Evolutionary conservation across 1,140 invertebrate genomes (phyloP).

Genomic region (Steinernema feltiae): DNA sequence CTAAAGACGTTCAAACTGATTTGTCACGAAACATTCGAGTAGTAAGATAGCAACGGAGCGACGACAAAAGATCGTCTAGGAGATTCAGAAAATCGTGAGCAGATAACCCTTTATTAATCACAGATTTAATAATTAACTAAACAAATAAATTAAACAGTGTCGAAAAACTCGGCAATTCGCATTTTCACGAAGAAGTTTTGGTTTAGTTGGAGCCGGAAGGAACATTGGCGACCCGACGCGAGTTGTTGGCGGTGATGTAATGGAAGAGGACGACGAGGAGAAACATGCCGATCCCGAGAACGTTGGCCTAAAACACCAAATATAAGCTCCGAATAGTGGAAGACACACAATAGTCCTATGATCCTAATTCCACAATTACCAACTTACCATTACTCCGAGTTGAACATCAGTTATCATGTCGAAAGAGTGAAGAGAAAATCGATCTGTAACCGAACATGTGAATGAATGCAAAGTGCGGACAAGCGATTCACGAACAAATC

Average conservation of each 20-base stretch:
- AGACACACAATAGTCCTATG: not conserved
- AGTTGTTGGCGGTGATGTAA: slow-evolving; percentile 52
- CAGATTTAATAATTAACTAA: not conserved
- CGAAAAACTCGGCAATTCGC: not conserved
- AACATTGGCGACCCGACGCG: not conserved
- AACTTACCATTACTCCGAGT: slow-evolving; percentile 53
- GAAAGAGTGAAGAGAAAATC: not conserved
- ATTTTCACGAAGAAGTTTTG: not conserved
- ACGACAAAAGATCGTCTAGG: slow-evolving; percentile 11
- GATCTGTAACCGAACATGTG: not conserved
- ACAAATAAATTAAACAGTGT: not conserved
- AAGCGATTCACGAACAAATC: too few species aligned
- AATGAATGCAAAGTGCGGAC: not conserved
- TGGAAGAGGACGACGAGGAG: slow-evolving; percentile 56
- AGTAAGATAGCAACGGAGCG: not conserved
- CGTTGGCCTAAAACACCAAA: slow-evolving; percentile 49
- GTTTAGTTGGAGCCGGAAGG: not conserved
- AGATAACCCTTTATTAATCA: slow-evolving; percentile 3
- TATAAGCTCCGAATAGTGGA: slow-evolving; percentile 11
- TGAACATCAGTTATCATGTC: slow-evolving; percentile 57
- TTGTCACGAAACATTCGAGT: too few species aligned
- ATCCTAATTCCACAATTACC: not conserved
- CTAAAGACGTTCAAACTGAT: too few species aligned
- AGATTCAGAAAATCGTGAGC: too few species aligned
- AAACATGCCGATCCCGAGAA: slow-evolving; percentile 56